Conservation (phyloP, 2,113 vertebrate species). For the Microcebus ravelobensis region DNA sequence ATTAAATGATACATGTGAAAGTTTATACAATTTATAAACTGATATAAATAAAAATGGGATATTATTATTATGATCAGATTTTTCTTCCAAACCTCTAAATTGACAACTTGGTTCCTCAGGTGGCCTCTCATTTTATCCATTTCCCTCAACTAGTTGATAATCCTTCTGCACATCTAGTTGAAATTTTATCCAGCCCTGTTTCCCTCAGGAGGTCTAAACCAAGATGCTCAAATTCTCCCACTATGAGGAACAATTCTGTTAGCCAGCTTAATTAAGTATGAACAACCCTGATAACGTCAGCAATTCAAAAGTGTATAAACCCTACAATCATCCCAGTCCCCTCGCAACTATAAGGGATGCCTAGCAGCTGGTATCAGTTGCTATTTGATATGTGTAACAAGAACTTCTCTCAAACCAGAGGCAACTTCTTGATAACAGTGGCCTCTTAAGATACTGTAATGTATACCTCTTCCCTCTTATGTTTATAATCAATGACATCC, state of each 20-base stretch:
- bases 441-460: background rate
- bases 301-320: background rate
- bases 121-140: background rate
- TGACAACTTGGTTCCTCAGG: background rate
- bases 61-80: background rate
- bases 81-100: background rate
- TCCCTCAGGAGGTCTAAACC: background rate
- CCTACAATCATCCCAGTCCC: background rate
- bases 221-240: background rate
- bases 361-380: background rate
- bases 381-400: background rate
- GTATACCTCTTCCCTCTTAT: background rate
- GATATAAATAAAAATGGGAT: slow-evolving; percentile 20
- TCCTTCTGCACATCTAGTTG: background rate
- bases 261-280: background rate
- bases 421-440: background rate
- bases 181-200: background rate
- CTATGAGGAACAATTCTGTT: background rate
- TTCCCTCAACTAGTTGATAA: background rate
- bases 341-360: background rate
- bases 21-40: background rate
- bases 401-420: background rate
- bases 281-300: background rate
- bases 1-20: background rate
- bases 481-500: background rate